A percentile compares a stretch with the other conserved stretches of the same genome.
Evolutionary conservation across 2,113 vertebrate genomes (phyloP).

Genomic region (Dasyurus viverrinus): DNA sequence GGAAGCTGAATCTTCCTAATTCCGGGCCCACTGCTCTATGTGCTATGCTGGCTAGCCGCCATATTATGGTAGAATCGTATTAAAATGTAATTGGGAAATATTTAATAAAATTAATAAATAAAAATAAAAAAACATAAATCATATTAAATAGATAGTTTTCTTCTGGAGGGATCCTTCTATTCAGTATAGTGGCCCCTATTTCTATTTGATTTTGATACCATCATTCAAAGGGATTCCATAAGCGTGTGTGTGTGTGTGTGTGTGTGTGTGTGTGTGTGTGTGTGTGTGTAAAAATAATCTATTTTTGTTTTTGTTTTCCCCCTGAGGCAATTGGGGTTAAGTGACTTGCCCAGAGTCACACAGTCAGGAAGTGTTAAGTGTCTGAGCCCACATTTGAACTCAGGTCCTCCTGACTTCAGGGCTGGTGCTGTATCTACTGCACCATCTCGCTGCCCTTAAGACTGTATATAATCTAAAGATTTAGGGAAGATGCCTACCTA

Average conservation of each 20-base stretch:
- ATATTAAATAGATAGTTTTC: background rate
- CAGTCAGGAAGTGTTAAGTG: too few species aligned
- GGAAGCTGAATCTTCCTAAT: background rate
- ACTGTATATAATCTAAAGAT: background rate
- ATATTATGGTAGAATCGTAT: background rate
- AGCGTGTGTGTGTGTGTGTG: too few species aligned
- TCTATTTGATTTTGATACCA: background rate
- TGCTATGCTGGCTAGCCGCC: too few species aligned
- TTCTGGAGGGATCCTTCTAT: background rate
- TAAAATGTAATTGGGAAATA: background rate
- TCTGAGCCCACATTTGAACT: too few species aligned
- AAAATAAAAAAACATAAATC: background rate
- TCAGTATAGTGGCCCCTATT: background rate
- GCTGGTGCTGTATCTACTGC: too few species aligned
- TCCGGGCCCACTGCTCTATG: background rate
- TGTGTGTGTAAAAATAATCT: too few species aligned
- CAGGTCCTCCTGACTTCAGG: too few species aligned
- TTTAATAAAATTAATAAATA: background rate
- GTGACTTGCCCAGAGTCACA: too few species aligned
- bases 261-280: too few species aligned
- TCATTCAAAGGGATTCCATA: background rate
- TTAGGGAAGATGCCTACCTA: background rate
- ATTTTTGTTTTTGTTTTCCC: too few species aligned
- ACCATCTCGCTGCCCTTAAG: too few species aligned
- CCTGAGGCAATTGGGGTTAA: too few species aligned